Conservation (phyloP, 1,140 invertebrate genomes). For the Pemphigus obesinymphae region DNA sequence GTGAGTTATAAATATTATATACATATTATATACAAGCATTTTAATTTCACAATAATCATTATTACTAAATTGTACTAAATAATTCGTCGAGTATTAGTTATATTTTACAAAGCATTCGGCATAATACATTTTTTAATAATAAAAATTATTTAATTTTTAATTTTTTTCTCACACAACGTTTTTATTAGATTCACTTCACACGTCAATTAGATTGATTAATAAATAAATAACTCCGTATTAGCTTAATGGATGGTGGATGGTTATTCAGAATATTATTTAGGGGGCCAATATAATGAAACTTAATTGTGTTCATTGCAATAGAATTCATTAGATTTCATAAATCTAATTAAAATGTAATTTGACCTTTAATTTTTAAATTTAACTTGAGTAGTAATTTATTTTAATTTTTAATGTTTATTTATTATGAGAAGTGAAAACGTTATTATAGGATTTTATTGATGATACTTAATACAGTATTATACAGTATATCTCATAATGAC, state of each 20-base stretch:
- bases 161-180: not conserved
- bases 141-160: not conserved
- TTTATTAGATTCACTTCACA: not conserved
- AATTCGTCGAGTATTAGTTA: constrained; percentile 19
- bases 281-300: not conserved
- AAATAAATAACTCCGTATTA: not conserved
- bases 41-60: not conserved
- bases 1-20: not conserved
- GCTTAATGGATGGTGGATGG: not conserved
- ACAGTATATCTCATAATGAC: too few relatives aligned
- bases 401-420: not conserved
- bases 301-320: not conserved
- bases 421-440: not conserved
- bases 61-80: not conserved
- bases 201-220: not conserved
- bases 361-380: not conserved
- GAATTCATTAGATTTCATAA: not conserved
- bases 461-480: not conserved
- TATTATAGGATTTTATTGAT: not conserved
- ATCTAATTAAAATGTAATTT: not conserved
- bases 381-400: not conserved
- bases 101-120: constrained; percentile 27
- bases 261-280: not conserved
- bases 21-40: not conserved
- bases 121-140: not conserved